Conservation (phyloP, 2,797 vertebrate genomes). For the Allobates femoralis region DNA sequence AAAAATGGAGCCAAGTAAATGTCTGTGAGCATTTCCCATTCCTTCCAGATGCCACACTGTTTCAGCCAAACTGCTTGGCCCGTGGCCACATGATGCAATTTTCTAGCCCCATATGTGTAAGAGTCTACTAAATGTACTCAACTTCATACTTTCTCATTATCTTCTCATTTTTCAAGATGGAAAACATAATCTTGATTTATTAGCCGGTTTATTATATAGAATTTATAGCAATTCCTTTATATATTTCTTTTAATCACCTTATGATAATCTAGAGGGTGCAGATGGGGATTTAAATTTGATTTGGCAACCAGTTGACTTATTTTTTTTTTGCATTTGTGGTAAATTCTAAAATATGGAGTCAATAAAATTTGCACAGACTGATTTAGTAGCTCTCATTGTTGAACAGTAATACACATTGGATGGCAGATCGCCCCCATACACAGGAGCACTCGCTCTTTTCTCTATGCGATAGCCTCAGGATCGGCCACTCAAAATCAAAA, state of each 20-base stretch:
- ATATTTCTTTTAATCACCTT: not conserved
- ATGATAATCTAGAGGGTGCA: not conserved
- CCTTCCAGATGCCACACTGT: not conserved
- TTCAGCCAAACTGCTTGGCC: slow-evolving; percentile 3
- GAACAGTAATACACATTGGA: not conserved
- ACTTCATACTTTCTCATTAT: not conserved
- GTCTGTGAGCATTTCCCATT: not conserved
- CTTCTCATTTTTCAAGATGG: not conserved
- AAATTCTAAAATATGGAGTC: not conserved
- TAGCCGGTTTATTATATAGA: not conserved
- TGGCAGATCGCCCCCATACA: no score
- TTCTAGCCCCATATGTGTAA: not conserved
- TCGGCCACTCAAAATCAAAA: no score
- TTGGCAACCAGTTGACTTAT: not conserved
- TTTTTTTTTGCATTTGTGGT: not conserved
- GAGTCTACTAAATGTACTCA: not conserved
- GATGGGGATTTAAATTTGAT: not conserved
- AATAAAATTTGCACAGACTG: not conserved
- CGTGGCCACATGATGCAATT: slow-evolving; percentile 2
- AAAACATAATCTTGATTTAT: not conserved
- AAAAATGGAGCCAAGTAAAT: not conserved
- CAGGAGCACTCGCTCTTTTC: no score
- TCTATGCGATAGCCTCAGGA: no score
- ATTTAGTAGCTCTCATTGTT: not conserved
- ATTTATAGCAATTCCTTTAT: not conserved